Percentiles rank a stretch among this genome's conserved stretches.
These are phyloP conservation scores for Aeoliscus strigatus DNA, from an alignment of 2,797 vertebrate genomes.

Conservation along the genomic window DNA sequence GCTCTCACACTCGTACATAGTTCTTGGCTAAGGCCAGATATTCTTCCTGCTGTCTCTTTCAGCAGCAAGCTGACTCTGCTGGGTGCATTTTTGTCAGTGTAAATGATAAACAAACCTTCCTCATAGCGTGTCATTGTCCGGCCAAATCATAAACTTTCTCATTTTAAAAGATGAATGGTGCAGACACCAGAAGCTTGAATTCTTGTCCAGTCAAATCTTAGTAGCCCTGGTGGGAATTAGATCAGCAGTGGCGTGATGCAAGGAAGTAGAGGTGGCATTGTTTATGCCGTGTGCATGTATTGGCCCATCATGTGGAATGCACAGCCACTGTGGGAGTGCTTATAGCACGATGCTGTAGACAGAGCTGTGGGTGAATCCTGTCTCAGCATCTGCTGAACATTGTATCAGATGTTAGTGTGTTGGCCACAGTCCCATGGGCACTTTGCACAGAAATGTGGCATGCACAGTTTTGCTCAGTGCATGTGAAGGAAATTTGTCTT, in stretches of 20 bases:
- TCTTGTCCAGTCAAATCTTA: conserved; percentile 23
- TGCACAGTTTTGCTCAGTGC: conserved; percentile 33
- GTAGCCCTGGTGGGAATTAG: conserved; percentile 12
- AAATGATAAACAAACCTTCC: conserved; percentile 32
- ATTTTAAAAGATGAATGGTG: conserved; percentile 2
- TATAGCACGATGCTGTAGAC: conserved; percentile 44
- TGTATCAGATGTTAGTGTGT: conserved; percentile 48
- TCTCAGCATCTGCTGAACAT: conserved; percentile 45
- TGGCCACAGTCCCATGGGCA: conserved; percentile 51
- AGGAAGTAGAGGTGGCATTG: conserved; percentile 12
- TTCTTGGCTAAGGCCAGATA: conserved; percentile 1
- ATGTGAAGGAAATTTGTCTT: conserved; percentile 31
- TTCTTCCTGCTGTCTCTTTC: conserved; percentile 8
- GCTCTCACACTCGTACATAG: not conserved
- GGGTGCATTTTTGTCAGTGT: conserved; percentile 35
- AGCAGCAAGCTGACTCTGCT: conserved; percentile 19
- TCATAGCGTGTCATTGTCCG: conserved; percentile 11
- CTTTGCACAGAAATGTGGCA: conserved; percentile 38
- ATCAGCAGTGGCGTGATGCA: conserved; percentile 22
- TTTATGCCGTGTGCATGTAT: conserved; percentile 16
- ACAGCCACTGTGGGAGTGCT: conserved; percentile 21
- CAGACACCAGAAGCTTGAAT: conserved; percentile 8
- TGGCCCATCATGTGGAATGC: conserved; percentile 28
- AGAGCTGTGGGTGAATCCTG: conserved; percentile 40
- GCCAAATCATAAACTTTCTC: conserved; percentile 10